Percentiles rank a stretch among this genome's conserved stretches.
These are phyloP conservation scores for Labroides dimidiatus DNA, from an alignment of 2,797 vertebrate genomes.

Conservation along the genomic window DNA sequence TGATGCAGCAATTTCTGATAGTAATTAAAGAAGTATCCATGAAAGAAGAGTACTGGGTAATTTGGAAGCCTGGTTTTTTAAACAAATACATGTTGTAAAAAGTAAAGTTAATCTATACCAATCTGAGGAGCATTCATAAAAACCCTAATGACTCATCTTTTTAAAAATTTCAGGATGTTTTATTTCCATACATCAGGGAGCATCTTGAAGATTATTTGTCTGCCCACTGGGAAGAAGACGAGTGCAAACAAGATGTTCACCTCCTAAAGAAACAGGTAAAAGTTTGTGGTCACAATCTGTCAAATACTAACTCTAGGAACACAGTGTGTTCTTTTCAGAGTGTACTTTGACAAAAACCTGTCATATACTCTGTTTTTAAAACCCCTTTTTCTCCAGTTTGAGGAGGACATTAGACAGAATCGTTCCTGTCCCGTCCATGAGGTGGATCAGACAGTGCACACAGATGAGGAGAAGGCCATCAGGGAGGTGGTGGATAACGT, in stretches of 20 bases:
- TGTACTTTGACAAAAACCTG: too few relatives aligned
- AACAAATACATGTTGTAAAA: too few relatives aligned
- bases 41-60: too few relatives aligned
- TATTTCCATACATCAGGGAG: constrained; percentile 94
- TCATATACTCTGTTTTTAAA: too few relatives aligned
- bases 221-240: constrained; percentile 94
- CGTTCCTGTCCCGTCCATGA: constrained; percentile 89
- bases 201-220: constrained; percentile 92
- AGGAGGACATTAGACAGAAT: constrained; percentile 90
- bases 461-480: constrained; percentile 89
- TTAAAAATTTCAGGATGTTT: constrained; percentile 85
- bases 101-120: too few relatives aligned
- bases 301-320: neutral
- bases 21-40: too few relatives aligned
- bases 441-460: constrained; percentile 86
- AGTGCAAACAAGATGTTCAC: constrained; percentile 93
- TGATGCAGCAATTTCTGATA: too few relatives aligned
- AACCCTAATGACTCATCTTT: neutral
- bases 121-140: neutral
- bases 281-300: neutral
- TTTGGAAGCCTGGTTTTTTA: too few relatives aligned
- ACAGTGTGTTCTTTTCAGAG: too few relatives aligned
- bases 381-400: constrained; percentile 81
- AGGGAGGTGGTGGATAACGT: constrained; percentile 92
- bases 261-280: constrained; percentile 95